These are phyloP conservation scores for Melieria crassipennis DNA, from an alignment of 2,888 invertebrate genomes.

Conservation along the genomic window DNA sequence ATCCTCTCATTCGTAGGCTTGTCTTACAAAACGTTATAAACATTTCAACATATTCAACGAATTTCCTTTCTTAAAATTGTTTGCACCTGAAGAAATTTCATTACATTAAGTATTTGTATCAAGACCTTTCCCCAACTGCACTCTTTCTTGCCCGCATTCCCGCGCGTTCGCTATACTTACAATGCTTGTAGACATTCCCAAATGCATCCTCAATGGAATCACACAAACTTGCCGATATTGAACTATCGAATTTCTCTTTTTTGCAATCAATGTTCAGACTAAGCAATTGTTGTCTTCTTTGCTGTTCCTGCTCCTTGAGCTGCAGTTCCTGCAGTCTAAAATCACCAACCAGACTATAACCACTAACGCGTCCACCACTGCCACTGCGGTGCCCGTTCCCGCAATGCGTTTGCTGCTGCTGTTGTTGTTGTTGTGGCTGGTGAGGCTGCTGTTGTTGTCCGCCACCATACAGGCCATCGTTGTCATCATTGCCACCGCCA, in stretches of 20 bases:
- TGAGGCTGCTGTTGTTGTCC: constrained; percentile 5
- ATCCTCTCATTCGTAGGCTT: too few relatives aligned
- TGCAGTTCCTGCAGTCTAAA: constrained; percentile 46
- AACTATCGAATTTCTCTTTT: constrained; percentile 58
- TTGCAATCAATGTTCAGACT: constrained; percentile 60
- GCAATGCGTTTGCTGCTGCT: constrained; percentile 44
- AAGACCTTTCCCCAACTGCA: too few relatives aligned
- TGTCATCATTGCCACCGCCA: constrained; percentile 38
- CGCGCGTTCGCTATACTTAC: constrained; percentile 56
- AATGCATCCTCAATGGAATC: constrained; percentile 64
- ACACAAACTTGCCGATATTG: constrained; percentile 55
- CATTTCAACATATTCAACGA: constrained; percentile 17
- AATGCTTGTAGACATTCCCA: constrained; percentile 64
- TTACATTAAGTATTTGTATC: neutral
- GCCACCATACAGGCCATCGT: constrained; percentile 43
- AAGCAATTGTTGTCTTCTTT: constrained; percentile 51
- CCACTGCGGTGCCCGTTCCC: constrained; percentile 17
- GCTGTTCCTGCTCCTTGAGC: constrained; percentile 49
- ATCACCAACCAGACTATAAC: constrained; percentile 9
- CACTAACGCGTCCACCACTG: constrained; percentile 22
- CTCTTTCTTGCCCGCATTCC: neutral
- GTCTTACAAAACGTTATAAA: neutral
- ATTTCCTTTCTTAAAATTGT: neutral
- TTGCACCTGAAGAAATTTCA: neutral
- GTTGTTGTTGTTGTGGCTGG: constrained; percentile 34